Evolutionary conservation across 2,888 invertebrate genomes (phyloP), one percentile per base, ranked within the genome.

Genomic region (Aromia moschata): DNA sequence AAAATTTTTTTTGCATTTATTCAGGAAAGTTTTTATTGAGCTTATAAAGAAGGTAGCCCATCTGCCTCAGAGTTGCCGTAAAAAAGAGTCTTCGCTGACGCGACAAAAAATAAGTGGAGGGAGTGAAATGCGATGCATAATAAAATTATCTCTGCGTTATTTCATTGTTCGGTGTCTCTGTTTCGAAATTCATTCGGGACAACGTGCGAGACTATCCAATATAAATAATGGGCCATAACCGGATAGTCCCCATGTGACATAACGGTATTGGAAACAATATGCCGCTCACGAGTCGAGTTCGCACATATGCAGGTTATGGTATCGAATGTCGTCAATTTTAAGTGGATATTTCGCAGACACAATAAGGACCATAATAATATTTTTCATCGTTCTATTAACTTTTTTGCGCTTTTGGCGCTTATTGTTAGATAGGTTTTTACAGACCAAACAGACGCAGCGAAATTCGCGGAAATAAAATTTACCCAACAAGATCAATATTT

Each of bases 161-260:
- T 49, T 18, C 36, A 47, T 47, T 37, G 36, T 47, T 36, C 14
- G 12, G 14, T n/a, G 15, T 14, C 38, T 30, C n/a, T n/a, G 38
- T 38, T 37, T 25, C 18, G 37, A 40, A 15, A 37, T 40, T 38
- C 38, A 38, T 40, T 33, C 11, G 15, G 11, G 49, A 9, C 38
- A 20, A 25, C 11, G 38, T 25, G 49, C 2, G 38, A 49, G 25
- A 38, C 16, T 25, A 49, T 49, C 20, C 38, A 20, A 49, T 49
- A 40, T 49, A 49, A 49, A 49, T 49, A 49, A 49, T 49, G 49
- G 49, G 20, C 49, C 49, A 49, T 49, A 49, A 49, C 49, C 38
- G 49, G 37, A 40, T 38, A 40, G 49, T 49, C 49, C 49, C 49
- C 49, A 12, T 49, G 49, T 49, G 49, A 49, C 38, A 12, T 49